Percentiles rank a stretch among this genome's conserved stretches.
phyloP scores from a whole-genome alignment of 2,113 vertebrate species.

The Vireo altiloquus region DNA sequence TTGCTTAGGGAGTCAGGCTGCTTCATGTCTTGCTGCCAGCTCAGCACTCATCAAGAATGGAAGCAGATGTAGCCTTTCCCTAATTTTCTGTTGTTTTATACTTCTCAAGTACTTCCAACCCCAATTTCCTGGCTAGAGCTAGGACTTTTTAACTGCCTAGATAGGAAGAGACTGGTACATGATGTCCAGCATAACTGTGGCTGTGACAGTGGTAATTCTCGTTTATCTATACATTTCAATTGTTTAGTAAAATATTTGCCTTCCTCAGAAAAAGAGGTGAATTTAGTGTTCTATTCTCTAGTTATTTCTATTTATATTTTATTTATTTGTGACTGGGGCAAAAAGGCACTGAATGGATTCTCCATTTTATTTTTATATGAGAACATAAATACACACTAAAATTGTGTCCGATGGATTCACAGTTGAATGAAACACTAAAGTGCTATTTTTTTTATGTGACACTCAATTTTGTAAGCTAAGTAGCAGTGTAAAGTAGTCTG shows the following conservation, averaged over 20 bases:
- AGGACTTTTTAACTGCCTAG: neutral
- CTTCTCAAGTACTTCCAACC: neutral
- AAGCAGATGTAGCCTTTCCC: neutral
- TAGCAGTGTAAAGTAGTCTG: neutral
- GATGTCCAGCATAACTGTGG: neutral
- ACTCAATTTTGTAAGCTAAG: slow-evolving; percentile 10
- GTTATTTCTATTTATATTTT: neutral
- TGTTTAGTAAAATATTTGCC: neutral
- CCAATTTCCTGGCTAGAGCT: neutral
- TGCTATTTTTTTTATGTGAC: neutral
- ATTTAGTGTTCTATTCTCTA: neutral
- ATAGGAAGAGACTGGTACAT: neutral
- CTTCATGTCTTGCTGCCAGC: neutral
- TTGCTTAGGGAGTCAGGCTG: neutral
- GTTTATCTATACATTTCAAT: neutral
- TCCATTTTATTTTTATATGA: slow-evolving; percentile 18
- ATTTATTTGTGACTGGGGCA: neutral
- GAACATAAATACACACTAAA: neutral
- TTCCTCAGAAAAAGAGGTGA: neutral
- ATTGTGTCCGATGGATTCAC: neutral
- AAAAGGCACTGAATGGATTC: neutral
- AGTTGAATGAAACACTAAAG: neutral
- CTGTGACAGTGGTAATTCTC: neutral
- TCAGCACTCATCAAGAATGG: neutral
- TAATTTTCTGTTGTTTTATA: neutral